A percentile compares a stretch with the other conserved stretches of the same genome.
Evolutionary conservation across 2,888 invertebrate genomes (phyloP).

Genomic region (Euproctis similis): DNA sequence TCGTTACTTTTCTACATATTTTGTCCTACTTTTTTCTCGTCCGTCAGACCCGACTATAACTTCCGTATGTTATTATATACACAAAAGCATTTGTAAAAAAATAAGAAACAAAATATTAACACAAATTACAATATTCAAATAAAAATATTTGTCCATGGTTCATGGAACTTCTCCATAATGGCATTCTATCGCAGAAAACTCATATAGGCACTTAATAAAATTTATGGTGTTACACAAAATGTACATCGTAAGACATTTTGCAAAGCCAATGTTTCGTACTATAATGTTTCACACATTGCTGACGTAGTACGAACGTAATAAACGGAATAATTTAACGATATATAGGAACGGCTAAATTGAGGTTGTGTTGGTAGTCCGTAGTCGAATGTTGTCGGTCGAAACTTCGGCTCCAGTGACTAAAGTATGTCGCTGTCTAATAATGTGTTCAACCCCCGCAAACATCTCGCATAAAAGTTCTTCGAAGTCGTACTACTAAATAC

Average conservation of each 20-base stretch:
- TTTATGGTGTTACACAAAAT: neutral
- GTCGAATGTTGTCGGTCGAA: constrained; percentile 17
- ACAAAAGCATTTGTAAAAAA: no score
- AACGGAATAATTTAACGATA: constrained; percentile 28
- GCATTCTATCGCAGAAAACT: no score
- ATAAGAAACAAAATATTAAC: no score
- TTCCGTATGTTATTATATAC: no score
- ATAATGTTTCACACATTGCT: constrained; percentile 15
- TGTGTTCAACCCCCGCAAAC: constrained; percentile 12
- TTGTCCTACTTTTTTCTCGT: no score
- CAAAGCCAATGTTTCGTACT: constrained; percentile 2
- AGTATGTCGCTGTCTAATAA: constrained; percentile 20
- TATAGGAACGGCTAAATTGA: constrained; percentile 18
- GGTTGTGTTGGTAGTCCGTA: constrained; percentile 13
- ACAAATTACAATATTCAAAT: no score
- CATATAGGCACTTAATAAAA: no score
- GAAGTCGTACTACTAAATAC: constrained; percentile 24
- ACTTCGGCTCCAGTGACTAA: constrained; percentile 14
- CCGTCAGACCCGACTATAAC: no score
- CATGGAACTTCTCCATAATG: no score
- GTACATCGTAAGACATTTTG: neutral
- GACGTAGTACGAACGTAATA: constrained; percentile 27
- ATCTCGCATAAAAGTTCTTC: constrained; percentile 9
- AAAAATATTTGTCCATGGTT: no score
- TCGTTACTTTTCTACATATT: no score